Base-by-base conservation (phyloP, 2,113 vertebrate species). In the Gila orcuttii region DNA sequence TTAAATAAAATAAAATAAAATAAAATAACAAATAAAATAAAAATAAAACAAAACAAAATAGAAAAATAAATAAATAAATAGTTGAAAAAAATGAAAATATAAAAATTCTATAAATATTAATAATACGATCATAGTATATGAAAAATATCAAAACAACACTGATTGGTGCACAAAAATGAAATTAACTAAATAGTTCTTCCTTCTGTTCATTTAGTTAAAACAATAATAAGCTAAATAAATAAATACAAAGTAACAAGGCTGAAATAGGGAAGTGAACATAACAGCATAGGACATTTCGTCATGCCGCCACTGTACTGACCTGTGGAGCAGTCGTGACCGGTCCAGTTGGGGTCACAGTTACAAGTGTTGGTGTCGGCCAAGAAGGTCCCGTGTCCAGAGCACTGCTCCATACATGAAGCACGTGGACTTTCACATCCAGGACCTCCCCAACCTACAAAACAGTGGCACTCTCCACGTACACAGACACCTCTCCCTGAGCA, bases 261-360 rank as follows among this genome's bases (percentile, higher is more conserved):
- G 64, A 33, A 33, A 68, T 68, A 68, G 15, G 62, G 28, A 66
- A 68, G 64, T 19, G 3, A 0, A 68, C 64, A 68, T 36, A 19
- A 36, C 19, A 23, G 36, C 9, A 42, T 4, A 71, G 4, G 2
- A 4, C 68, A 71, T 21, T 17, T 15, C 0, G 0, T 12, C 25
- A 45, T 55, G 39, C 15, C 8, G 7, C 8, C 21, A 23, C 69
- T 75, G 74, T n/a, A 84, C 21, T 96, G 93, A 99, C 98, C 98
- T 0, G 97, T 96, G 10, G 97, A 96, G 90, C 98, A 99, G 91
- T 99, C 97, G 0, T 97, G 97, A 82, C 98, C 97, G 0, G 97
- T 99, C 98, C 98, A 99, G 93, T 95, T 97, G 87, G 97, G 96
- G 91, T 99, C 98, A 5, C 98, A 99, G 93, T 93, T 97, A 94